These are phyloP conservation scores for Hipposideros armiger DNA, from an alignment of 2,113 vertebrate genomes.

Conservation along the genomic window DNA sequence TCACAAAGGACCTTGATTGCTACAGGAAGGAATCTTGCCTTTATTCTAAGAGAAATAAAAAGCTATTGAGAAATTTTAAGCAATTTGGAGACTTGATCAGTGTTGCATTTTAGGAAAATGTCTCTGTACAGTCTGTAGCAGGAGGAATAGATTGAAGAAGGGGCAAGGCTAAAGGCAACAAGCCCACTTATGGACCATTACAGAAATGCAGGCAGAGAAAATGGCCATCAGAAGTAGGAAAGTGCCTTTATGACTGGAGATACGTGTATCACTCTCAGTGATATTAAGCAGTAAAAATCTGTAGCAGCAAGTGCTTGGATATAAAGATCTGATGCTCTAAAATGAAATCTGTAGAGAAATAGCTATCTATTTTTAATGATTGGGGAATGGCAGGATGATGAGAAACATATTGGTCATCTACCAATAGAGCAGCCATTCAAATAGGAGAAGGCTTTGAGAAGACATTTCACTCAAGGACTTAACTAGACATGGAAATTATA, in stretches of 20 bases:
- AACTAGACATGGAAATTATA: neutral
- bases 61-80: slow-evolving; percentile 56
- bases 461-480: neutral
- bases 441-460: neutral
- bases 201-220: slow-evolving; percentile 21
- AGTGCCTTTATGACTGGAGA: slow-evolving; percentile 34
- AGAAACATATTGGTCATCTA: neutral
- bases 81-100: slow-evolving; percentile 1
- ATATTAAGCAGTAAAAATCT: slow-evolving; percentile 41
- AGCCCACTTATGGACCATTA: slow-evolving; percentile 44
- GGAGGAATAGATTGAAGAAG: neutral
- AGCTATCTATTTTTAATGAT: slow-evolving; percentile 26
- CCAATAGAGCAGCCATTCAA: neutral
- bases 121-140: neutral
- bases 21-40: slow-evolving; percentile 7
- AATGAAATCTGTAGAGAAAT: slow-evolving; percentile 28
- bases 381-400: neutral
- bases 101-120: slow-evolving; percentile 51
- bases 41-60: slow-evolving; percentile 49
- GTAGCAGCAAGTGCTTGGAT: neutral
- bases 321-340: neutral
- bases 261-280: neutral
- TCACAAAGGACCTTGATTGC: slow-evolving; percentile 53
- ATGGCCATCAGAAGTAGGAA: slow-evolving; percentile 11
- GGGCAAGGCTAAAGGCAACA: neutral